Percentiles rank a stretch among this genome's conserved stretches.
phyloP scores from a whole-genome alignment of 2,797 vertebrate genomes.

The Tarsius wallacei region DNA sequence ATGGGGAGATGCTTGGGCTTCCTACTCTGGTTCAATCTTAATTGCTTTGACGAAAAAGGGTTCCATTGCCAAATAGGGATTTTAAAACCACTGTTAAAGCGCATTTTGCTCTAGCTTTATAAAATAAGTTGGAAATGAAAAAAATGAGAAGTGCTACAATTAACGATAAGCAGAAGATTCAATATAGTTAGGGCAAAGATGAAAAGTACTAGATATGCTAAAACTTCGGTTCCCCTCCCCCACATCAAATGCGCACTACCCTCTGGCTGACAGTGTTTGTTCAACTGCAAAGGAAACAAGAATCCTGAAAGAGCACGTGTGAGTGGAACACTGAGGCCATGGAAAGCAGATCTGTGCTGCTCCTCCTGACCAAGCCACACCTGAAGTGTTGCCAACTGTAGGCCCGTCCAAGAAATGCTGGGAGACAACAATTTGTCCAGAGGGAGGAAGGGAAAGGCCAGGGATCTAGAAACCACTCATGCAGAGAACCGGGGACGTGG shows the following conservation, averaged over 20 bases:
- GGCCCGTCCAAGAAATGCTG: background rate
- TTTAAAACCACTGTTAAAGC: background rate
- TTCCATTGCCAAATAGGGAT: background rate
- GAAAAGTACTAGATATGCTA: background rate
- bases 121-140: background rate
- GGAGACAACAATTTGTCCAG: background rate
- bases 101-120: background rate
- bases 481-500: background rate
- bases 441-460: background rate
- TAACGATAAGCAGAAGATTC: background rate
- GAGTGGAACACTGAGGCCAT: background rate
- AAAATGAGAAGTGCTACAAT: background rate
- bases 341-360: rapidly evolving
- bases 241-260: background rate
- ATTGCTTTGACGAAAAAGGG: background rate
- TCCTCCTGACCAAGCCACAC: rapidly evolving
- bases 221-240: no score
- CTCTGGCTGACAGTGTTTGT: background rate
- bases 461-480: rapidly evolving
- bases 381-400: background rate
- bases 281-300: background rate
- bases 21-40: background rate
- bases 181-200: background rate
- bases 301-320: background rate
- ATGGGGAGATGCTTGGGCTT: background rate